Evolutionary conservation across 2,888 invertebrate species (phyloP).

Genomic region (Laothoe populi): DNA sequence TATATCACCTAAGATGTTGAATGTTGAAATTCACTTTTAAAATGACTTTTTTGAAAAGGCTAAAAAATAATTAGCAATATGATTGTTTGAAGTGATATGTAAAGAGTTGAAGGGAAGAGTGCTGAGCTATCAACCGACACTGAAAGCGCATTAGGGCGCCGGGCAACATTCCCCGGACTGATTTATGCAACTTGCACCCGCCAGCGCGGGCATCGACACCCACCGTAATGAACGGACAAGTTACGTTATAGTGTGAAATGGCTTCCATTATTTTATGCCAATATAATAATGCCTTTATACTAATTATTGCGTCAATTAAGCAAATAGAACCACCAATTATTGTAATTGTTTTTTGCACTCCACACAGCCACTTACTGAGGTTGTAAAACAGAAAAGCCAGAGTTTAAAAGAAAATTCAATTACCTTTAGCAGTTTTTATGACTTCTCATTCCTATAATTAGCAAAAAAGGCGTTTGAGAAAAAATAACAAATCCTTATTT

Average conservation of each 20-base stretch:
- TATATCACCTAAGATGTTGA: too few relatives aligned
- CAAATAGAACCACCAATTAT: conserved; percentile 47
- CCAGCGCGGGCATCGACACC: conserved; percentile 73
- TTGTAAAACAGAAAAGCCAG: conserved; percentile 26
- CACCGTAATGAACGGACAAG: conserved; percentile 78
- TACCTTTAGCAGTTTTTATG: neutral
- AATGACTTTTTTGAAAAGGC: neutral
- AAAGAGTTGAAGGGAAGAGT: conserved; percentile 43
- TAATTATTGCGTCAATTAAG: conserved; percentile 65
- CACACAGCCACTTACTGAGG: neutral
- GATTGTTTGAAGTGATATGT: conserved; percentile 15
- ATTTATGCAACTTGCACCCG: conserved; percentile 79
- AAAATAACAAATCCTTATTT: too few relatives aligned
- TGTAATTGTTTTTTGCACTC: conserved; percentile 41
- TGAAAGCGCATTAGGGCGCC: conserved; percentile 82
- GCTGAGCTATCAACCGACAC: conserved; percentile 77
- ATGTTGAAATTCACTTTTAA: neutral
- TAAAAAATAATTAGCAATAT: neutral
- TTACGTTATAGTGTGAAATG: conserved; percentile 75
- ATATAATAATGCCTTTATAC: conserved; percentile 49
- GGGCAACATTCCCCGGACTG: conserved; percentile 74
- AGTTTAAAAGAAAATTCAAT: conserved; percentile 30
- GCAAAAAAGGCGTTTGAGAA: neutral
- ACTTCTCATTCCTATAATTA: neutral
- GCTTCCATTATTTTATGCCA: conserved; percentile 77